These are phyloP conservation scores for Zeus faber DNA, from an alignment of 2,113 vertebrate species.

Conservation along the genomic window DNA sequence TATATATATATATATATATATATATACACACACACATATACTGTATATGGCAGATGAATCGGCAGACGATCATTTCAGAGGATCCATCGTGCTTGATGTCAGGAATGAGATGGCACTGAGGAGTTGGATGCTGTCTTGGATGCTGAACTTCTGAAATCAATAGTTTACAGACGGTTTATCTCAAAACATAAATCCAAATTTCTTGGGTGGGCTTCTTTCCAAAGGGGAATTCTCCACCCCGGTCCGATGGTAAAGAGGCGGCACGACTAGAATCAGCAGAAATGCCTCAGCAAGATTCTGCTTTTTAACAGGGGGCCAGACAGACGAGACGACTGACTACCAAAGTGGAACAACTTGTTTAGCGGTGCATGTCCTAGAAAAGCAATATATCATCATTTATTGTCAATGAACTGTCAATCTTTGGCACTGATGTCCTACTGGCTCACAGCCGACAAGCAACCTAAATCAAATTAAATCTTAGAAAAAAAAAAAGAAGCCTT, in stretches of 20 bases:
- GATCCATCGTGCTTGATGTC: constrained; percentile 1
- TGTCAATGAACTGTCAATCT: background rate
- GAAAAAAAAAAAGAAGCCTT: too few relatives aligned
- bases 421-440: background rate
- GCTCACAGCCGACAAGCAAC: background rate
- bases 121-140: background rate
- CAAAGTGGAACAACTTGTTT: background rate
- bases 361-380: background rate
- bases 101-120: background rate
- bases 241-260: background rate
- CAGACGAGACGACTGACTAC: background rate
- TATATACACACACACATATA: constrained; percentile 21
- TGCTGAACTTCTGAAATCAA: background rate
- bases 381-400: background rate
- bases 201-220: background rate
- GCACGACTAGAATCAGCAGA: background rate
- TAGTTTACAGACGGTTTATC: background rate
- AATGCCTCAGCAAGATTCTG: background rate
- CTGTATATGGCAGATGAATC: too few relatives aligned
- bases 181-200: background rate
- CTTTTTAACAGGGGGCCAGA: background rate
- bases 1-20: constrained; percentile 14
- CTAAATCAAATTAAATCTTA: background rate
- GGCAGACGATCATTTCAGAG: too few relatives aligned
- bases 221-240: background rate